Evolutionary conservation across 2,113 vertebrate species (phyloP).

Genomic region (Austrofundulus limnaeus): DNA sequence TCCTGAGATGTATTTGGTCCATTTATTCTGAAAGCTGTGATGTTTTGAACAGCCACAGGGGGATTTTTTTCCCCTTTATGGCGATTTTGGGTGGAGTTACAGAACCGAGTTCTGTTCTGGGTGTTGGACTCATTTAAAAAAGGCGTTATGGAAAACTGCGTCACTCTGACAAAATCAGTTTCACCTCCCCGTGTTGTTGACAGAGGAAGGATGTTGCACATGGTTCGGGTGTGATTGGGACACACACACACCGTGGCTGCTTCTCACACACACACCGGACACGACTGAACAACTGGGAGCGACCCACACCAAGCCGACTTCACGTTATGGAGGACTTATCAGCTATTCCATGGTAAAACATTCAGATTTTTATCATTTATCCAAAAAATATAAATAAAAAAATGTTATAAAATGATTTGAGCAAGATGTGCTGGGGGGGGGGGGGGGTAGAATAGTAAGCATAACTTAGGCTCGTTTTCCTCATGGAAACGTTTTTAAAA

Average conservation of each 20-base stretch:
- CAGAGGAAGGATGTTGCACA: slow-evolving; percentile 62
- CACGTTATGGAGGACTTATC: slow-evolving; percentile 5
- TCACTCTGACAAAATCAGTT: slow-evolving; percentile 59
- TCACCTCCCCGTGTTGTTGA: slow-evolving; percentile 55
- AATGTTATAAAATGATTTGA: background rate
- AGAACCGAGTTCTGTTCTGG: slow-evolving; percentile 2
- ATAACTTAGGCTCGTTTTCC: background rate
- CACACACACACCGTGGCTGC: background rate
- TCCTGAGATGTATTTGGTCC: background rate
- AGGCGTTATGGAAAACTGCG: slow-evolving; percentile 57
- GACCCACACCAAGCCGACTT: background rate
- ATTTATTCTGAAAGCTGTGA: background rate
- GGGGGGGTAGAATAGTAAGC: no score
- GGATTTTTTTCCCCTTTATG: slow-evolving; percentile 48
- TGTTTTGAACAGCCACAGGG: background rate
- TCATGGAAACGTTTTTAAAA: background rate
- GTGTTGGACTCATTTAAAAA: slow-evolving; percentile 54
- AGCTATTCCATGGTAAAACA: slow-evolving; percentile 13
- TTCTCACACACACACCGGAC: background rate
- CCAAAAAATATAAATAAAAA: background rate
- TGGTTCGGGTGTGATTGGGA: slow-evolving; percentile 38
- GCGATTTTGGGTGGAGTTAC: slow-evolving; percentile 54
- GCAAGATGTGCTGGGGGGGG: background rate
- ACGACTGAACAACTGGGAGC: background rate
- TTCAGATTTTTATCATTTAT: background rate